Base-by-base conservation (phyloP, 2,888 invertebrate genomes). In the Conus canariensis region DNA sequence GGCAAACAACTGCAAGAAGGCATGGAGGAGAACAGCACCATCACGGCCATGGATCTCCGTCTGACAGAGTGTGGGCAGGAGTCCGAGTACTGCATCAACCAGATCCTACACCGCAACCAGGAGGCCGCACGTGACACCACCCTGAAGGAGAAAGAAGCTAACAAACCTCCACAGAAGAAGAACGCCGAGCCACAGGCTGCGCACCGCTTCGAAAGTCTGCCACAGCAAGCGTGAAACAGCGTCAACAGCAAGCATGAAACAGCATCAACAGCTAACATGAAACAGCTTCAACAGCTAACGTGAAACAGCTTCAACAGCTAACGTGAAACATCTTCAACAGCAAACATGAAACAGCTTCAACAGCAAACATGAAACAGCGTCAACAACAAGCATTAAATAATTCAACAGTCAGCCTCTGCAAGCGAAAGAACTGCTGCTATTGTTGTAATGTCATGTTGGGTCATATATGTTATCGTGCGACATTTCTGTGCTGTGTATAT, bases 1-100 rank as follows among this genome's bases (percentile, higher is more conserved):
- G 96, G 96, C 9, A 96, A 96, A 91, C 95, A 95, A 92, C 92
- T 96, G 22, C 96, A 96, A 91, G 96, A 96, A 91, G 96, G 96
- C 0, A 96, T 96, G 96, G 96, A 96, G 90, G 95, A 96, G 89
- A 96, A 96, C 92, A 93, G 93, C 1, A 95, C 95, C 22, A 94
- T 96, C 60, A 95, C 95, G 9, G 91, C 94, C 87, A 95, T 96
- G 94, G 96, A 96, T 92, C 94, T 96, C 59, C 93, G 96, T 59
- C 94, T 96, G 88, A 96, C 96, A 3, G 96, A 96, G 83, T 96
- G 96, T 90, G 96, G 96, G 9, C 96, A 96, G 91, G 96, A 96
- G 92, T 95, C 96, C 0, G 96, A 96, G 91, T 96, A 96, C 93
- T 95, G 95, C 91, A 96, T 96, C 92, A 95, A 95, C 93, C 96